Conservation (phyloP, 1,140 invertebrate species). For the Heliconius eleuchia region DNA sequence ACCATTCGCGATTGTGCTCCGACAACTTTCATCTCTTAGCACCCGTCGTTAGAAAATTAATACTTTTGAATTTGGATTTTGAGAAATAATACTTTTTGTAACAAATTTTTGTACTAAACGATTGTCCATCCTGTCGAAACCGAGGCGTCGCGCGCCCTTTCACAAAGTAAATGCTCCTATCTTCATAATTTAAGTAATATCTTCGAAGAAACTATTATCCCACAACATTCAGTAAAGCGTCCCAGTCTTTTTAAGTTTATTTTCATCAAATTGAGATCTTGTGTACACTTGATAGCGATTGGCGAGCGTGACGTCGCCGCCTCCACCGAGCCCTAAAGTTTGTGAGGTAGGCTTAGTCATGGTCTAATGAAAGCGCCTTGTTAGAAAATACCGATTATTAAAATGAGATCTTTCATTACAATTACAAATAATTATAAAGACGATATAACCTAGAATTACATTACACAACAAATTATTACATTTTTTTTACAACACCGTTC, state of each 20-base stretch:
- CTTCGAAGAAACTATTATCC: constrained; percentile 79
- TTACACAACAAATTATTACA: constrained; percentile 80
- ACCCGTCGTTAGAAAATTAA: constrained; percentile 67
- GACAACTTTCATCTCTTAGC: constrained; percentile 56
- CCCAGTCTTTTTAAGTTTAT: constrained; percentile 81
- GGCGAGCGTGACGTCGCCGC: constrained; percentile 43
- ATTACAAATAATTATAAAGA: constrained; percentile 79
- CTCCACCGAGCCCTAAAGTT: constrained; percentile 66
- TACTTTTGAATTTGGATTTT: constrained; percentile 77
- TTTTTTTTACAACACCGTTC: constrained; percentile 68
- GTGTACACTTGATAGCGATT: constrained; percentile 75
- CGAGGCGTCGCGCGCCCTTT: constrained; percentile 56
- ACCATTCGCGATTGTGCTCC: constrained; percentile 54
- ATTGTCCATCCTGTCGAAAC: constrained; percentile 60
- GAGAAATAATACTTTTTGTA: constrained; percentile 79
- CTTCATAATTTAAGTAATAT: constrained; percentile 80
- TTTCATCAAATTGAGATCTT: constrained; percentile 82
- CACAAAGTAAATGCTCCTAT: constrained; percentile 77
- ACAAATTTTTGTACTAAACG: constrained; percentile 77
- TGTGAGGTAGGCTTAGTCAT: constrained; percentile 82
- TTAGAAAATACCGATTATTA: constrained; percentile 82
- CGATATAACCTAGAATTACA: constrained; percentile 79
- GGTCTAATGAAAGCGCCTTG: constrained; percentile 81
- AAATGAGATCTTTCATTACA: constrained; percentile 82
- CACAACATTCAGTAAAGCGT: constrained; percentile 81